phyloP scores from a whole-genome alignment of 2,888 invertebrate species.

The Dicyrtomina minuta region DNA sequence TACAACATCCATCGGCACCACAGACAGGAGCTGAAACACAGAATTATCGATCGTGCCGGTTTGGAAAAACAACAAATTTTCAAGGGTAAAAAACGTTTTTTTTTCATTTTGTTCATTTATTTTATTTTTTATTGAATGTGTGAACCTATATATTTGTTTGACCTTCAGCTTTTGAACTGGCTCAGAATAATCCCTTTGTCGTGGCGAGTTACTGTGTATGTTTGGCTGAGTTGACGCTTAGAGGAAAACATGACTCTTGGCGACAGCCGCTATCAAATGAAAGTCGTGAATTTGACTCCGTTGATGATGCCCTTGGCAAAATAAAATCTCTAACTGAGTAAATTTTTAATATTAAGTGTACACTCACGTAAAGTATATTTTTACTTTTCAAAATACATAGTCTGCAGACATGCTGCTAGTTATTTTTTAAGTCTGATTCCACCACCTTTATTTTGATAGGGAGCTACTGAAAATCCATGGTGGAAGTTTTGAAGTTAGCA shows the following conservation, averaged over 20 bases:
- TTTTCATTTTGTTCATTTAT: neutral
- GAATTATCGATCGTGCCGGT: neutral
- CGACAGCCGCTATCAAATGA: constrained; percentile 8
- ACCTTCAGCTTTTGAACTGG: constrained; percentile 30
- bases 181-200: constrained; percentile 32
- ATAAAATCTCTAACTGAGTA: constrained; percentile 33
- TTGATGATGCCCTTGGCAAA: constrained; percentile 14
- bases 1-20: constrained; percentile 12
- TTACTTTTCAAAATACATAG: too few relatives aligned
- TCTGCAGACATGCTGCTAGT: too few relatives aligned
- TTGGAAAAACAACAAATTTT: constrained; percentile 18
- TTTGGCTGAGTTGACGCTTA: constrained; percentile 31
- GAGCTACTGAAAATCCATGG: constrained; percentile 20
- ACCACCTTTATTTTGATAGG: constrained; percentile 6
- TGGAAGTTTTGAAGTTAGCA: constrained; percentile 29
- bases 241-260: constrained; percentile 13
- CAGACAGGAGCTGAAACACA: neutral
- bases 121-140: neutral
- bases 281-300: constrained; percentile 14
- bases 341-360: neutral
- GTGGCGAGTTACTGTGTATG: constrained; percentile 24
- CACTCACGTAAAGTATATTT: too few relatives aligned
- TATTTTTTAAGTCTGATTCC: too few relatives aligned
- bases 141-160: too few relatives aligned
- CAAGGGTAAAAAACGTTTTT: constrained; percentile 11